Evolutionary conservation across 2,797 vertebrate species (phyloP).

Genomic region (Acipenser ruthenus): DNA sequence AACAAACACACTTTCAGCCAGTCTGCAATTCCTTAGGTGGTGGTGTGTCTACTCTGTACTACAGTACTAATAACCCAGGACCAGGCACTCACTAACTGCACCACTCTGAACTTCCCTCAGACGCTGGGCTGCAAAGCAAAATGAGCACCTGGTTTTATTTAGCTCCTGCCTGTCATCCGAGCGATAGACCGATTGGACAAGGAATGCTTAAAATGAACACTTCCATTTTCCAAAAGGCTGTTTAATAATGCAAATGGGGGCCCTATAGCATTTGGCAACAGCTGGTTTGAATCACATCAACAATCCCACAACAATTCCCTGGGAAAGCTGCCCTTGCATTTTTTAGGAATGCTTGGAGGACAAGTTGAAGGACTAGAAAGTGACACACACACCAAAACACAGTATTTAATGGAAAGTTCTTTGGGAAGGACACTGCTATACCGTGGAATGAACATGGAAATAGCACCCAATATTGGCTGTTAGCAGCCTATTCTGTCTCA

Average conservation of each 20-base stretch:
- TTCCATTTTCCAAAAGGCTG: slow-evolving; percentile 70
- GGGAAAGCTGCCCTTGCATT: slow-evolving; percentile 52
- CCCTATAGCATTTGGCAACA: slow-evolving; percentile 68
- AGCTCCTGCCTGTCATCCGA: slow-evolving; percentile 63
- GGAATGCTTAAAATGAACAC: slow-evolving; percentile 75
- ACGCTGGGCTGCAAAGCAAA: slow-evolving; percentile 65
- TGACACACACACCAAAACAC: slow-evolving; percentile 1
- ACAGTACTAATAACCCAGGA: slow-evolving; percentile 12
- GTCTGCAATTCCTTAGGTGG: slow-evolving; percentile 32
- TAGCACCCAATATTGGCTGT: too few species aligned
- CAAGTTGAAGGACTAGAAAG: slow-evolving; percentile 4
- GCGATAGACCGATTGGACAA: slow-evolving; percentile 73
- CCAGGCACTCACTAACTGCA: slow-evolving; percentile 21
- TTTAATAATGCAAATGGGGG: slow-evolving; percentile 89
- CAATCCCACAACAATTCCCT: slow-evolving; percentile 67
- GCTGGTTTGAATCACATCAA: slow-evolving; percentile 93
- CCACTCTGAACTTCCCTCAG: slow-evolving; percentile 40
- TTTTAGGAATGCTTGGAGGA: slow-evolving; percentile 18
- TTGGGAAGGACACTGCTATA: background rate
- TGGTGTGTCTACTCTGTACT: slow-evolving; percentile 26
- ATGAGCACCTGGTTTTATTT: slow-evolving; percentile 77
- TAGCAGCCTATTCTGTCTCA: too few species aligned
- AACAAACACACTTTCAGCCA: slow-evolving; percentile 22
- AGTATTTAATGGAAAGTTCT: too few species aligned
- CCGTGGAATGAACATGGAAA: too few species aligned